Evolutionary conservation across 1,140 invertebrate species (phyloP), one percentile per base, ranked within the genome.

Genomic region (Samia ricini): DNA sequence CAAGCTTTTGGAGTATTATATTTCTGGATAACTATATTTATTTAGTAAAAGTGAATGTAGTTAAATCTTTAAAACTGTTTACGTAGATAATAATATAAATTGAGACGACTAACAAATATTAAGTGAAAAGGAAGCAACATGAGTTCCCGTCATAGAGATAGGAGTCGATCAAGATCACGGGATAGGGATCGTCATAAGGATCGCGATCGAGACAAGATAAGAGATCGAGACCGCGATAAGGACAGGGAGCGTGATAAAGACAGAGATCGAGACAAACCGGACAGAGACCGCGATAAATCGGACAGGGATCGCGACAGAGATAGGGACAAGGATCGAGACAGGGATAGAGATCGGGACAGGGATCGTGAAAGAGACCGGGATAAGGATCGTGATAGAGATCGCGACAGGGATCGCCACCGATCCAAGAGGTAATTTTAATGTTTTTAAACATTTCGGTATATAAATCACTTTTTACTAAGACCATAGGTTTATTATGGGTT

Each of bases 321-420:
- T 2, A 74, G 85, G 24, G 90, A 85, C 19, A 61, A 72, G 0
- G 75, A 77, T 26, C 66, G 74, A 0, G 74, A 81, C 26, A 62
- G 72, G 0, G 72, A 81, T n/a, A 66, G 83, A 10, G 79, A 92
- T 56, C 76, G 91, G 1, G 87, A 90, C 33, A 60, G 87, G 0
- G 74, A 83, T 29, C 67, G 86, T 36, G 81, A 87, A 19, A 72
- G 88, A 18, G 76, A 79, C 12, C 64, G 76, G 0, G 72, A 74
- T 60, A 60, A 74, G 20, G 85, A 82, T 8, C 79, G 91, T 4
- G 90, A 91, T 21, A 72, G 91, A 48, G 91, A 92, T 20, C 72
- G 91, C 4, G 85, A 90, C 56, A 78, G 91, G 7, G 88, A 91
- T 56, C 67, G 85, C n/a, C 89, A 91, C 29, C 83, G 91, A 15